These are phyloP conservation scores for Marmota monax DNA, from an alignment of 2,113 vertebrate species.

Conservation along the genomic window DNA sequence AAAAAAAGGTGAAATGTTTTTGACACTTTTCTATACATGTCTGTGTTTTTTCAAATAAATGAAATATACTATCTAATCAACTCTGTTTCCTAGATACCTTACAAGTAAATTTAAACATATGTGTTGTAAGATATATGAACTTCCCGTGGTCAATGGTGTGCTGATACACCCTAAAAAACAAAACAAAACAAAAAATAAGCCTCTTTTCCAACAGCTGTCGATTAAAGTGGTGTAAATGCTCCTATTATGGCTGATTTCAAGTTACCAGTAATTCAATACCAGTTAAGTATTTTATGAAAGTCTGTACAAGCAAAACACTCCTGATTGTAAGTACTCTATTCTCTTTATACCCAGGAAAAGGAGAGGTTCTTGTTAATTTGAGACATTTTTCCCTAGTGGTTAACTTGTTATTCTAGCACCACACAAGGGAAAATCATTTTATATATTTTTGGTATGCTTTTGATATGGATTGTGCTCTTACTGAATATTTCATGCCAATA, in stretches of 20 bases:
- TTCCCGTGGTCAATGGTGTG: neutral
- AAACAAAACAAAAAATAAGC: neutral
- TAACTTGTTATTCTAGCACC: neutral
- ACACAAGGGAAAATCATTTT: neutral
- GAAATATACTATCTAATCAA: neutral
- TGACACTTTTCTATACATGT: neutral
- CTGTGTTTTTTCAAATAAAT: neutral
- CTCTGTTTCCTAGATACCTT: neutral
- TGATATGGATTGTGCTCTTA: neutral
- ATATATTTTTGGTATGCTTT: neutral
- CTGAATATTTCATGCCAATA: neutral
- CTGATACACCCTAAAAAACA: neutral
- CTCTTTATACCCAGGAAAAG: neutral
- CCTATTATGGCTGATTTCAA: neutral
- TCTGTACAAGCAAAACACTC: neutral
- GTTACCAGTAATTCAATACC: neutral
- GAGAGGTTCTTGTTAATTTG: neutral
- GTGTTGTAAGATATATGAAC: neutral
- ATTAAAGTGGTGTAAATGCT: neutral
- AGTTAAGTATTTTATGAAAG: slow-evolving; percentile 11
- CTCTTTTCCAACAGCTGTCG: neutral
- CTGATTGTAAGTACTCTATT: neutral
- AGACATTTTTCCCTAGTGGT: neutral
- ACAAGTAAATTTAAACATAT: neutral
- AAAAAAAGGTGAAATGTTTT: neutral